Evolutionary conservation across 2,888 invertebrate species (phyloP), one percentile per base, ranked within the genome.

Genomic region (Andrena hattorfiana): DNA sequence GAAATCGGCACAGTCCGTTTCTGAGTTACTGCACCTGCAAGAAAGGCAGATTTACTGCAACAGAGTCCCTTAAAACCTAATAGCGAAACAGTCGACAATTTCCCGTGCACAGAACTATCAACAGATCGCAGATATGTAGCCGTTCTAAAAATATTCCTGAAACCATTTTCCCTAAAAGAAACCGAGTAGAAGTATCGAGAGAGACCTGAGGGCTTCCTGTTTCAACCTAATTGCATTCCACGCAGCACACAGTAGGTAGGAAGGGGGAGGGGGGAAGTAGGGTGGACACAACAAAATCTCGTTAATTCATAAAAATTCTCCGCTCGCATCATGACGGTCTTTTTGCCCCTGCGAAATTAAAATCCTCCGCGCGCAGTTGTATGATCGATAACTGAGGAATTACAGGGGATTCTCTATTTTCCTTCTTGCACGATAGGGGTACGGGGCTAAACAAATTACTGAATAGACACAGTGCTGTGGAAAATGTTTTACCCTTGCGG

Each of bases 161-260:
- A 68, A 64, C 26, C n/a, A 54, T 48, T 68, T 48, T 42, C 8
- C 49, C 51, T 28, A 16, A 5, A 42, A 26, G 56, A 10, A 23
- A 56, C 10, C 13, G 48, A 51, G 72, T 16, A 28, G 54, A 30
- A 32, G 49, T 59, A 78, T 79, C 75, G 79, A 66, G 72, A 68
- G 54, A 67, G 73, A 67, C 78, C 73, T 56, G 56, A 32, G 68
- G 80, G 79, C 77, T 83, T 68, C 69, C 78, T 75, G 78, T 84
- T 83, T 79, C 85, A 71, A 68, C 77, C 77, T 87, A 87, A 87
- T 87, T 87, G 79, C 87, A 85, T 87, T 87, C 87, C 83, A 66
- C 76, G 76, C 73, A 68, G 77, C 51, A 77, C 60, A 42, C 59
- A 63, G 23, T 4, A 35, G 16, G 5, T 13, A 48, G 35, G 67